Conservation (phyloP, 2,888 invertebrate genomes). For the Aromia moschata region DNA sequence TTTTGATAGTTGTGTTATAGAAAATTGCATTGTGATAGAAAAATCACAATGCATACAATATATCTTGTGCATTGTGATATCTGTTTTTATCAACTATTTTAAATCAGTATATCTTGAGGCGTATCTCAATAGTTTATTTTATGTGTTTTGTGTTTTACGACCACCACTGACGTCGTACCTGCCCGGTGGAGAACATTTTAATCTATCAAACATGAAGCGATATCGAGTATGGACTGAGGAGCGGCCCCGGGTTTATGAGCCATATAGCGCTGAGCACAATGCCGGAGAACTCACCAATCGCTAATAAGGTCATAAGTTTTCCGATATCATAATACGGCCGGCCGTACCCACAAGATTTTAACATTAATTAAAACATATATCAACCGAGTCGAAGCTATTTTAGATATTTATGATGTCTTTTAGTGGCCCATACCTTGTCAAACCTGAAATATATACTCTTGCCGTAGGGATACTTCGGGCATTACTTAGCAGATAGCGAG, state of each 20-base stretch:
- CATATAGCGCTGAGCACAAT: conserved; percentile 55
- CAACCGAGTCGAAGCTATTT: conserved; percentile 47
- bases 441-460: conserved; percentile 44
- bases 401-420: conserved; percentile 50
- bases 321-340: conserved; percentile 58
- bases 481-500: neutral
- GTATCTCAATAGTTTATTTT: no score
- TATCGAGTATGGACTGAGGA: conserved; percentile 52
- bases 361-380: conserved; percentile 57
- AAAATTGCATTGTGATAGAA: no score
- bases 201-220: conserved; percentile 54
- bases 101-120: no score
- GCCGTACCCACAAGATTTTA: conserved; percentile 48
- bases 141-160: no score
- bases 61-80: no score
- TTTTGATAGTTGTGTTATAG: no score
- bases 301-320: conserved; percentile 59
- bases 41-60: no score
- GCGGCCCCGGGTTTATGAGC: conserved; percentile 60
- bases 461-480: conserved; percentile 5
- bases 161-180: conserved; percentile 33
- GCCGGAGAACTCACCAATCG: conserved; percentile 55
- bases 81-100: no score
- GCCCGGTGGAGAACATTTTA: conserved; percentile 49
- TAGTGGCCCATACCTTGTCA: conserved; percentile 46